Conservation (phyloP, 2,113 vertebrate genomes). For the Antechinus stuartii region DNA sequence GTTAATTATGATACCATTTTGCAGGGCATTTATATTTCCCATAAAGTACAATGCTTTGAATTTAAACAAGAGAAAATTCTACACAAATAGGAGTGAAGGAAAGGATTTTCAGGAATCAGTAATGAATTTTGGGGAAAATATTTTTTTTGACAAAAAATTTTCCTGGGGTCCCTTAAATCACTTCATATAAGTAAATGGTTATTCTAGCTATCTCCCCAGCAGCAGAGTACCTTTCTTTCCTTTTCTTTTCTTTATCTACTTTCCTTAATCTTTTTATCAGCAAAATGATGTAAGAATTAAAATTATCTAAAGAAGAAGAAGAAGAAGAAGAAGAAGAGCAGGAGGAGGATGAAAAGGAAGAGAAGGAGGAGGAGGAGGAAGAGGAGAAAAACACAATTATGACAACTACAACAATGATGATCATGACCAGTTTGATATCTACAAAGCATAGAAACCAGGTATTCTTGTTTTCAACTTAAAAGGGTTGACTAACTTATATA, state of each 20-base stretch:
- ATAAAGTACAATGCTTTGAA: background rate
- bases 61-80: background rate
- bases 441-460: background rate
- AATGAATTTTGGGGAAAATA: background rate
- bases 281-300: background rate
- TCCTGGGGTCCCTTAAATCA: background rate
- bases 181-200: rapidly evolving
- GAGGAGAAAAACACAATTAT: background rate
- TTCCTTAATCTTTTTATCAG: background rate
- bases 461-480: background rate
- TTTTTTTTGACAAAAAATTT: background rate
- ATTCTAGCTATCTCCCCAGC: background rate
- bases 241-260: background rate
- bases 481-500: too few relatives aligned
- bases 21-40: background rate
- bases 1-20: background rate
- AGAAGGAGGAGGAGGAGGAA: background rate
- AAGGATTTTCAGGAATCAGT: background rate
- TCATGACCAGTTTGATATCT: background rate
- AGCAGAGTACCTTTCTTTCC: background rate
- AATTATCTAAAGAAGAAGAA: too few relatives aligned
- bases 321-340: too few relatives aligned
- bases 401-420: background rate
- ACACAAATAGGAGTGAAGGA: background rate
- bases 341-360: too few relatives aligned